Evolutionary conservation across 2,888 invertebrate species (phyloP).

Genomic region (Parnassius smintheus): DNA sequence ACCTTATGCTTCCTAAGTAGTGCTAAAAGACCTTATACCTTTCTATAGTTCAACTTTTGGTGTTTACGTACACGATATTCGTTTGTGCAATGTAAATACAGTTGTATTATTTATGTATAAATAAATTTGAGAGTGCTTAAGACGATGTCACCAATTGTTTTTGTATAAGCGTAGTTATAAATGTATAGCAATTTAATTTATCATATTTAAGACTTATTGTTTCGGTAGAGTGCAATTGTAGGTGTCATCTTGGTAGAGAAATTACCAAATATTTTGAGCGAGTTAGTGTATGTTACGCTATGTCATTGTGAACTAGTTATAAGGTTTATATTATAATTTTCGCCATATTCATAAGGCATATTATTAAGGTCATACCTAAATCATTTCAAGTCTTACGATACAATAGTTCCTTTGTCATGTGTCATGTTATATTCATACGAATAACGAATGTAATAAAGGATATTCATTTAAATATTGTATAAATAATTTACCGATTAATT

Average conservation of each 20-base stretch:
- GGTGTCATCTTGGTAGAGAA: slow-evolving; percentile 38
- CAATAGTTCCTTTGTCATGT: slow-evolving; percentile 81
- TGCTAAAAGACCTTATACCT: slow-evolving; percentile 47
- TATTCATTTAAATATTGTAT: slow-evolving; percentile 71
- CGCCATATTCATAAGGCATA: slow-evolving; percentile 68
- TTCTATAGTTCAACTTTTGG: slow-evolving; percentile 30
- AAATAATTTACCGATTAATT: slow-evolving; percentile 74
- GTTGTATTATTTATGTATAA: slow-evolving; percentile 22
- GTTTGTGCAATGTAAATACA: slow-evolving; percentile 62
- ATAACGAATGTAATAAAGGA: slow-evolving; percentile 64
- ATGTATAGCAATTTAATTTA: slow-evolving; percentile 17
- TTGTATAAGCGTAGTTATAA: slow-evolving; percentile 11
- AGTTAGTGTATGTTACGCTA: slow-evolving; percentile 51
- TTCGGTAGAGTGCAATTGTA: slow-evolving; percentile 15
- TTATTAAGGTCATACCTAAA: slow-evolving; percentile 53
- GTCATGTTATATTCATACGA: slow-evolving; percentile 76
- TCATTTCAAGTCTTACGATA: slow-evolving; percentile 72
- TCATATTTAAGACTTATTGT: slow-evolving; percentile 4
- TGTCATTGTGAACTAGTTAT: slow-evolving; percentile 53
- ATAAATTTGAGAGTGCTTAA: slow-evolving; percentile 21
- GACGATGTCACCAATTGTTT: slow-evolving; percentile 15
- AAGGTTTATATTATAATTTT: slow-evolving; percentile 53
- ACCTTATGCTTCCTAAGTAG: slow-evolving; percentile 58
- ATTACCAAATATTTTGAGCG: slow-evolving; percentile 65
- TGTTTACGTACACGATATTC: slow-evolving; percentile 40